These are phyloP conservation scores for Rapana venosa DNA, from an alignment of 2,888 invertebrate genomes.

Conservation along the genomic window DNA sequence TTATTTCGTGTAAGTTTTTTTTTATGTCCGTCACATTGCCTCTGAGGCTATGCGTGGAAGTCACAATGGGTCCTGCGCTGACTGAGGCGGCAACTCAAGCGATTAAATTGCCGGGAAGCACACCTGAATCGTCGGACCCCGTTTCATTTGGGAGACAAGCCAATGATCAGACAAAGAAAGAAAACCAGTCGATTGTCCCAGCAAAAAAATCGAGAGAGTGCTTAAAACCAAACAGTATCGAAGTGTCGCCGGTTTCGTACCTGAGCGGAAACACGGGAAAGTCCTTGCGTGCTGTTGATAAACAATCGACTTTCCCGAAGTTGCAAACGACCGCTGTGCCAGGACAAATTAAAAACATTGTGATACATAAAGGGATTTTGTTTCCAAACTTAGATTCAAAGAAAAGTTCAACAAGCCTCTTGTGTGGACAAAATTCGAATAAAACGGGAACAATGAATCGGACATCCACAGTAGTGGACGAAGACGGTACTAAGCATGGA, in stretches of 20 bases:
- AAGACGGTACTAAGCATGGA: not conserved
- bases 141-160: not conserved
- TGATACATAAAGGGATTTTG: not conserved
- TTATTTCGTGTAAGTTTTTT: conserved; percentile 15
- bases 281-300: not conserved
- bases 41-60: conserved; percentile 75
- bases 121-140: conserved; percentile 23
- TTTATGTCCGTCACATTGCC: conserved; percentile 70
- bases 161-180: not conserved
- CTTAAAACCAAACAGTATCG: not conserved
- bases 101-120: conserved; percentile 63
- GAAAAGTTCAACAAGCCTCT: conserved; percentile 38
- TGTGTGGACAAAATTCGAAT: conserved; percentile 18
- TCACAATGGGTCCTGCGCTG: conserved; percentile 93
- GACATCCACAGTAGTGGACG: conserved; percentile 32
- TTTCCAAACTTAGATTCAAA: conserved; percentile 17
- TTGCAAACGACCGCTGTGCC: conserved; percentile 6
- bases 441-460: conserved; percentile 44
- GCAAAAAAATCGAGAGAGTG: not conserved
- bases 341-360: not conserved
- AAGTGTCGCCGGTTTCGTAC: not conserved
- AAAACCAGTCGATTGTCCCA: not conserved
- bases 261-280: conserved; percentile 40
- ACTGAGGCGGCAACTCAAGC: conserved; percentile 84
- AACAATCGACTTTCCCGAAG: conserved; percentile 20